Evolutionary conservation across 2,113 vertebrate species (phyloP), one percentile per base, ranked within the genome.

Genomic region (Chloropsis hardwickii): DNA sequence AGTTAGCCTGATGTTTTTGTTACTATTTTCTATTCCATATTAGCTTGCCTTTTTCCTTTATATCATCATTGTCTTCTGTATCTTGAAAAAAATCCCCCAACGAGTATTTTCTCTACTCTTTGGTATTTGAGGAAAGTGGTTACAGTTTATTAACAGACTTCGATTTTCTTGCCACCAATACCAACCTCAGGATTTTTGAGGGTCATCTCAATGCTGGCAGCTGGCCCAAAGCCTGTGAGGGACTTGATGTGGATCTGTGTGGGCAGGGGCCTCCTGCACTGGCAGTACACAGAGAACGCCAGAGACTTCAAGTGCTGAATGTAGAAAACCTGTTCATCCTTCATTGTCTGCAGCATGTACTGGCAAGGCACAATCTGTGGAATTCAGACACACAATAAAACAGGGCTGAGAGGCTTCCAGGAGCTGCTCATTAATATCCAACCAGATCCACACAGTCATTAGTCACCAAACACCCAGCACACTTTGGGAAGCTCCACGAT

Each of bases 151-250:
- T 12, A 84, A 42, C 29, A 65, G n/a, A 19, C 37, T 71, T 47
- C 65, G 47, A 35, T 33, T 78, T 65, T 50, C 62, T 44, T 29
- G 50, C 66, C 42, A 58, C 57, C 35, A 40, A 5, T 37, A 95
- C 97, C 82, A 82, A 99, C 99, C 98, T 99, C 99, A 9, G 98
- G 98, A 93, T 98, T 98, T 92, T 98, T 99, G 79, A 99, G 98
- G 33, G 98, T 98, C 92, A 98, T 98, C 87, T 98, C 98, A 44
- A 99, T 98, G 88, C 98, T 98, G 94, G 99, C 98, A 83, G 99
- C 99, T 17, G 99, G 99, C 62, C 99, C 99, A 62, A 99, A 99
- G 80, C 99, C 99, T 4, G 99, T 99, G 93, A 99, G 98, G n/a
- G 99, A 99, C 94, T 99, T 99, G 91, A 99, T 99, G 97, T 99